Evolutionary conservation across 30 jellyfish, hydroid and myxozoan species (phyloP).

Genomic region (Cassiopea xamachana): DNA sequence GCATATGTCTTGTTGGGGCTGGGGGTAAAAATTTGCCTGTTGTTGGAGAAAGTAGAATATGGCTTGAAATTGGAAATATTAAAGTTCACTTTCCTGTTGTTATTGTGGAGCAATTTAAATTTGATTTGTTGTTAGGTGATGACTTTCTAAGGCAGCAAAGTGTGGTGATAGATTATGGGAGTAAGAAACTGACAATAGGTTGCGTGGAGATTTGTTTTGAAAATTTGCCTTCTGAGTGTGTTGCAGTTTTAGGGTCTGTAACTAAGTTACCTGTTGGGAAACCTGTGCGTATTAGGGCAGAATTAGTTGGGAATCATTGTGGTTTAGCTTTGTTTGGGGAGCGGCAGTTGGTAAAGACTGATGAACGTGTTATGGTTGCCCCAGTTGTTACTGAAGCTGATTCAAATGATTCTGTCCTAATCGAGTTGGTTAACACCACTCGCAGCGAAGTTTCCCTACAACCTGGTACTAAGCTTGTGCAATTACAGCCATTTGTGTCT

Average conservation of each 20-base stretch:
- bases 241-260: slow-evolving; percentile 70
- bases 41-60: slow-evolving; percentile 50
- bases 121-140: slow-evolving; percentile 53
- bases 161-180: slow-evolving; percentile 60
- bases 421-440: slow-evolving; percentile 72
- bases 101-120: slow-evolving; percentile 17
- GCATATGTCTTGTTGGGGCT: slow-evolving; percentile 42
- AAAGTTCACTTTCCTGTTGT: slow-evolving; percentile 12
- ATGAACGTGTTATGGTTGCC: too few species aligned
- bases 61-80: background rate
- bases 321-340: slow-evolving; percentile 77
- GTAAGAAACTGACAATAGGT: background rate
- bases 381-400: slow-evolving; percentile 74
- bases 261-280: slow-evolving; percentile 64
- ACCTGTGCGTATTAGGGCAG: slow-evolving; percentile 72
- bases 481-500: slow-evolving; percentile 64
- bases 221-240: slow-evolving; percentile 73
- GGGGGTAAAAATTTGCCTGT: slow-evolving; percentile 29
- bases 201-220: slow-evolving; percentile 54
- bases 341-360: slow-evolving; percentile 69
- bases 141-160: slow-evolving; percentile 57
- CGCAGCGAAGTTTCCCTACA: slow-evolving; percentile 58
- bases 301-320: slow-evolving; percentile 75
- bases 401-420: slow-evolving; percentile 57
- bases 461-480: slow-evolving; percentile 69